phyloP scores from a whole-genome alignment of 2,797 vertebrate genomes.

The Liasis olivaceus region DNA sequence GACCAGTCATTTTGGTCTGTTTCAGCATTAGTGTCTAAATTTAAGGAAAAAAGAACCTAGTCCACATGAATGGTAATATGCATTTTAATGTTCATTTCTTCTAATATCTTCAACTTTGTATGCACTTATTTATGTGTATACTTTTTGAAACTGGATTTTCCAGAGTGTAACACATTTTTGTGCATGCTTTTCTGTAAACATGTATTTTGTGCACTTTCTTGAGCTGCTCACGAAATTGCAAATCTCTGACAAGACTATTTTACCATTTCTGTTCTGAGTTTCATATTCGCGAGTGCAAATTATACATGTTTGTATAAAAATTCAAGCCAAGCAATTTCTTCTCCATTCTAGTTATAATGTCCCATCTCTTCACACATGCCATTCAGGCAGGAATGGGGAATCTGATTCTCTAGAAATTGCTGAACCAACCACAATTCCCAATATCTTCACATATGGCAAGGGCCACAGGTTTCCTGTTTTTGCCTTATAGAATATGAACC shows the following conservation, averaged over 20 bases:
- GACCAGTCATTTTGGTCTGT: neutral
- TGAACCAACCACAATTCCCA: neutral
- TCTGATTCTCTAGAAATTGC: too few species aligned
- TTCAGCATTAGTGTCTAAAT: neutral
- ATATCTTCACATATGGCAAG: neutral
- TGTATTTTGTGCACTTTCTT: neutral
- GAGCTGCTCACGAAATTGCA: neutral
- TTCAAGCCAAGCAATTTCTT: too few species aligned
- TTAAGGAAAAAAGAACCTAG: neutral
- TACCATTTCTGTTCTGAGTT: neutral
- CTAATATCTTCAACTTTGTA: neutral
- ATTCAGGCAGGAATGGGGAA: too few species aligned
- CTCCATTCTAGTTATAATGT: too few species aligned
- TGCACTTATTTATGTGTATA: neutral
- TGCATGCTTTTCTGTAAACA: neutral
- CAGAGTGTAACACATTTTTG: neutral
- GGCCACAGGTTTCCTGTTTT: neutral
- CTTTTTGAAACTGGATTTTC: neutral
- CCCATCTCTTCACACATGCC: too few species aligned
- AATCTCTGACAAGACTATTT: neutral
- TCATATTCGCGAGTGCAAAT: neutral
- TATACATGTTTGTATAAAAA: too few species aligned
- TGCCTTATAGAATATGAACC: neutral
- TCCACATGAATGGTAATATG: neutral
- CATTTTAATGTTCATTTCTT: neutral